Base-by-base conservation (phyloP, 2,797 vertebrate genomes). In the Furcifer pardalis region DNA sequence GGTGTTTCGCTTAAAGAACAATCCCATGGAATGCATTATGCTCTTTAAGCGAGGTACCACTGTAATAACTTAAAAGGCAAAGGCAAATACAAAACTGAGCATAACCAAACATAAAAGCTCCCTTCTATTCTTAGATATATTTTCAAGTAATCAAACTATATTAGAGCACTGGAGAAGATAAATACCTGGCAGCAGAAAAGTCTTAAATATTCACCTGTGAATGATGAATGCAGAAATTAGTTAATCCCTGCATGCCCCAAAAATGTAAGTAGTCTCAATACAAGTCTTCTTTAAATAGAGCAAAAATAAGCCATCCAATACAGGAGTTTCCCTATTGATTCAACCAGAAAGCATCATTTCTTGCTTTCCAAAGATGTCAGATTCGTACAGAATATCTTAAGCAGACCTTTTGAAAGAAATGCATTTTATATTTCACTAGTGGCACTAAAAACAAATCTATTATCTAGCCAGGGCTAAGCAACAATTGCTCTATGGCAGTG, bases 151-250 rank as follows among this genome's bases (percentile, higher is more conserved):
- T 37, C 73, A 80, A 63, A 63, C 17, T 17, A 32, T 82, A 30
- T 79, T 52, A 65, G 35, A 74, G 40, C 69, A 52, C 40, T 52
- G 27, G 17, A 65, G 10, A 71, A 40, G 35, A 81, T 72, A 72
- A 79, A 63, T 79, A 79, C 69, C 42, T 66, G 37, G 69, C 27
- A 85, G 37, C 37, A 56, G 71, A 62, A 44, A 71, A 42, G 44
- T 66, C 37, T 44, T 75, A 25, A 73, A 40, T 49, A 79, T 79
- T 79, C 69, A 79, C 12, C 7, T 80, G 37, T 8, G 12, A 49
- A 59, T 42, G 44, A 72, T 68, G 59, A 85, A 85, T 69, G 37
- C 71, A 85, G 77, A 75, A 80, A 84, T 59, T 72, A 35, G 63
- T 49, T 52, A 60, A 60, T 72, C 30, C 56, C 27, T 72, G 35